Conservation (phyloP, 2,797 vertebrate species). For the Ctenopoma kingsleyae region DNA sequence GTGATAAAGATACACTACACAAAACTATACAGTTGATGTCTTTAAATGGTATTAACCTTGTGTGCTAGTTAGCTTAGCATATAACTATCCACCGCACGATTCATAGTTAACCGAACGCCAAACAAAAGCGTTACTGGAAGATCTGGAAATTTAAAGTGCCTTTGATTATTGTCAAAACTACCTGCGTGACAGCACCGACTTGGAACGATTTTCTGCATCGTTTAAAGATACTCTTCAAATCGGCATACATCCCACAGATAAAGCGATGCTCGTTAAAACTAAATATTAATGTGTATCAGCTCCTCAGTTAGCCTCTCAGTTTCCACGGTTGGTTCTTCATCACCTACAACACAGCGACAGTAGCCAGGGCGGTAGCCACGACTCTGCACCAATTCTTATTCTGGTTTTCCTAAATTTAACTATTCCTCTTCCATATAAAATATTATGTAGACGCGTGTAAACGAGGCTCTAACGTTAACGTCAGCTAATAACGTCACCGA, state of each 20-base stretch:
- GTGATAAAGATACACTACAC: accelerated
- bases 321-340: neutral
- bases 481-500: accelerated
- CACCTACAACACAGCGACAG: neutral
- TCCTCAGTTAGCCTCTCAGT: neutral
- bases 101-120: constrained; percentile 24
- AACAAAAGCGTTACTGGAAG: constrained; percentile 4
- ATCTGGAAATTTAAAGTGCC: neutral
- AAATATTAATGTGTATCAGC: neutral
- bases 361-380: constrained; percentile 52
- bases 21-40: too few species aligned
- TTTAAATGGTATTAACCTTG: neutral
- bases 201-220: accelerated
- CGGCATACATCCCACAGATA: neutral
- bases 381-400: constrained; percentile 15
- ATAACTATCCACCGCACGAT: neutral
- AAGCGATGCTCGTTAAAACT: neutral
- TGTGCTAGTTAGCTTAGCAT: neutral
- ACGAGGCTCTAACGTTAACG: neutral
- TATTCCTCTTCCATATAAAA: accelerated
- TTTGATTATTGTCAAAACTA: neutral
- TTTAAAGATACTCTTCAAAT: neutral
- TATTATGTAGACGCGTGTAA: neutral
- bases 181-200: accelerated
- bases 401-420: constrained; percentile 10